phyloP scores from a whole-genome alignment of 2,888 invertebrate species.

The Troides oblongomaculatus region DNA sequence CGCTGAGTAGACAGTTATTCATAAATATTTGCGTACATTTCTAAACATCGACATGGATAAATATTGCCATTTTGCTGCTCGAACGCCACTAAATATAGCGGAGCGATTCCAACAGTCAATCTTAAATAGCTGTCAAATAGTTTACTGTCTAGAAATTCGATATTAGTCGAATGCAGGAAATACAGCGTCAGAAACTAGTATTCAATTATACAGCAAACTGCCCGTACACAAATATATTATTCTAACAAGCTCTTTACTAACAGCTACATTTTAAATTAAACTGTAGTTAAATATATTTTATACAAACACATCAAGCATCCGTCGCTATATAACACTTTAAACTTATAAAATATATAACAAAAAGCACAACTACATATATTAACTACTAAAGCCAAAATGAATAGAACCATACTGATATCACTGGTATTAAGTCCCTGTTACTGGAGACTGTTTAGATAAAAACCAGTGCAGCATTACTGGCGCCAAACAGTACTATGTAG shows the following conservation, averaged over 20 bases:
- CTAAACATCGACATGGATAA: conserved; percentile 50
- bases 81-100: conserved; percentile 48
- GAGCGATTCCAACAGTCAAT: conserved; percentile 47
- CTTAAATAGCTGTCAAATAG: conserved; percentile 62
- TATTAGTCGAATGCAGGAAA: conserved; percentile 53
- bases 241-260: conserved; percentile 40
- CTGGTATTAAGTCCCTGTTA: no score
- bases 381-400: no score
- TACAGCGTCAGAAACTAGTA: conserved; percentile 45
- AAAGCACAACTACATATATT: no score
- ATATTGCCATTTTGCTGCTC: conserved; percentile 43
- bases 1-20: conserved; percentile 46
- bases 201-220: conserved; percentile 56
- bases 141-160: conserved; percentile 55
- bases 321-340: no score
- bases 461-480: no score
- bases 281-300: conserved; percentile 39
- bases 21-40: conserved; percentile 61
- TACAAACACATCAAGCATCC: not conserved
- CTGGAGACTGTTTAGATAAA: no score
- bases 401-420: no score
- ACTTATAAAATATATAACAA: no score
- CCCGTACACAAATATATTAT: conserved; percentile 57
- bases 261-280: conserved; percentile 32
- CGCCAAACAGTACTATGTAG: no score